Base-by-base conservation (phyloP, 1,140 invertebrate species). In the Ditylenchus dipsaci region DNA sequence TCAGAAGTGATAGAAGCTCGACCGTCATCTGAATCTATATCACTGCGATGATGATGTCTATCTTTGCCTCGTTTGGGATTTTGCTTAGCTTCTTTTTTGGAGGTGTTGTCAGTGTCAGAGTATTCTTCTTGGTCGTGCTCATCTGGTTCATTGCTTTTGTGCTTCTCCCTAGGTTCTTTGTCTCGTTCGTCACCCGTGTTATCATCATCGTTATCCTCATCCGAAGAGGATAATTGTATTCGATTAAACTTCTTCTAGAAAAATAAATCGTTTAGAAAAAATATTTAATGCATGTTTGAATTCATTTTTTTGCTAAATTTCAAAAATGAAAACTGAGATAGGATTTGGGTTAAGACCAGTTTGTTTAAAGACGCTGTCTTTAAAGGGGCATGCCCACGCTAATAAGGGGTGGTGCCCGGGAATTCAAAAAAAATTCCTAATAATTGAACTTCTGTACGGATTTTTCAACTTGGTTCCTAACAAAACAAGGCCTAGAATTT, bases 171-270 rank as follows among this genome's bases (percentile, higher is more conserved):
- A 8, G 3, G 3, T 3, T 29, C 19, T 61, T 61, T 33, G 59
- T 7, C 59, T 30, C 57, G 11, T 59, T 59, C 19, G 9, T 45
- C 59, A 21, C n/a, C 38, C n/a, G 3, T 15, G 59, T 8, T 61
- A 38, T 29, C 17, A 45, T 30, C 59, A 27, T 30, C 59, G 3
- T 19, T n/a, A n/a, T 61, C 57, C 29, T 59, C 59, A 27, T 61
- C 59, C 1, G 59, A 61, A 19, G 59, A 61, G 29, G 29, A 30
- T 19, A 61, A n/a, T 29, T 33, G 29, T 3, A 61, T 45, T 33
- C 59, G 59, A 19, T 61, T 19, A 15, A 45, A 38, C 19, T 45
- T 45, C n/a, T 61, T 61, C 59, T 61, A 45, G 3, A 61, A 19
- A 61, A 19, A 38, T 33, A n/a, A n/a, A n/a, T n/a, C n/a, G n/a